phyloP scores from a whole-genome alignment of 1,140 invertebrate species.

The Trypoxylus dichotomus region DNA sequence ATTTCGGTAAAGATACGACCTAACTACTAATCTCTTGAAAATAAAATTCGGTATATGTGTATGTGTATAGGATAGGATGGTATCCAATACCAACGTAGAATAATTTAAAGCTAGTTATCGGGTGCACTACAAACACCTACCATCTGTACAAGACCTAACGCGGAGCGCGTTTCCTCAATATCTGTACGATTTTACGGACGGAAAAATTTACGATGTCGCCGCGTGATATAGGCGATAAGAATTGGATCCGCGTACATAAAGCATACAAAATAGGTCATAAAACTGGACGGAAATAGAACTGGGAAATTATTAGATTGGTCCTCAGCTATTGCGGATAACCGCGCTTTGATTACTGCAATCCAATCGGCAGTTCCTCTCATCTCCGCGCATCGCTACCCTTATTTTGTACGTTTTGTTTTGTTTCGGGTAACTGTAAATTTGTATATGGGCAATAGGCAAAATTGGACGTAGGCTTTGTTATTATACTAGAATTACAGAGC shows the following conservation, averaged over 20 bases:
- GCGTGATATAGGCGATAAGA: slow-evolving; percentile 35
- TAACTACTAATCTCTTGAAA: too few relatives aligned
- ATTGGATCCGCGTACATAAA: slow-evolving; percentile 34
- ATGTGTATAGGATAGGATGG: too few relatives aligned
- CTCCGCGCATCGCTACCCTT: not conserved
- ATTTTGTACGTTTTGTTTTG: not conserved
- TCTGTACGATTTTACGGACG: not conserved
- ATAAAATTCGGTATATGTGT: too few relatives aligned
- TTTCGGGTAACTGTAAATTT: not conserved
- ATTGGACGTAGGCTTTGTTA: not conserved
- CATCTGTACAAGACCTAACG: too few relatives aligned
- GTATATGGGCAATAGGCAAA: not conserved
- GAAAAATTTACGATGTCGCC: not conserved
- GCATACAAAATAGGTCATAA: slow-evolving; percentile 38
- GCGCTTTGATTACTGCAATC: slow-evolving; percentile 41
- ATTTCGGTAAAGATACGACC: too few relatives aligned
- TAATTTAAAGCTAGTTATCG: too few relatives aligned
- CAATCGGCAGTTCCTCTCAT: slow-evolving; percentile 30
- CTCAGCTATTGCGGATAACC: slow-evolving; percentile 40
- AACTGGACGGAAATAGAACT: slow-evolving; percentile 37
- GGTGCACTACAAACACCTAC: too few relatives aligned
- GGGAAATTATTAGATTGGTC: slow-evolving; percentile 41
- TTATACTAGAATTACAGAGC: too few relatives aligned
- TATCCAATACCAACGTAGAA: too few relatives aligned
- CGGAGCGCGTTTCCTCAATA: not conserved